A percentile compares a stretch with the other conserved stretches of the same genome.
Conservation (phyloP, 2,888 invertebrate genomes). For the Leistus spinibarbis region DNA sequence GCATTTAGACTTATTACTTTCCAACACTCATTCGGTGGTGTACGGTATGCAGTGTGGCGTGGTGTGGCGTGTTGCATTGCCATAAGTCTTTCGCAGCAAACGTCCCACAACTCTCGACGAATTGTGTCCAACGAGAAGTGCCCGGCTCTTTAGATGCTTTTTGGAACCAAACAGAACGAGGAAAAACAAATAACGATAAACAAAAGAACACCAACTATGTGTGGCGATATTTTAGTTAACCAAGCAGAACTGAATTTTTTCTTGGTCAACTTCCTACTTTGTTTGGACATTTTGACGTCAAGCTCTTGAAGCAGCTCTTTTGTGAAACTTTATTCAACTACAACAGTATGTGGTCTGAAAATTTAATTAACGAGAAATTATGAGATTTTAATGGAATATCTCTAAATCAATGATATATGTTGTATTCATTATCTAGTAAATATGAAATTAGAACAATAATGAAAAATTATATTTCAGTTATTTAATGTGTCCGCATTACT, state of each 20-base stretch:
- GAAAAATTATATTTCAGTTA: too few relatives aligned
- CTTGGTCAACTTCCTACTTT: neutral
- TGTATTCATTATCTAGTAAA: too few relatives aligned
- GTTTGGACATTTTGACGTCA: too few relatives aligned
- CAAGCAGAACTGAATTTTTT: neutral
- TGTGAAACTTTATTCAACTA: too few relatives aligned
- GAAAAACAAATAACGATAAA: slow-evolving; percentile 11
- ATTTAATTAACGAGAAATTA: too few relatives aligned
- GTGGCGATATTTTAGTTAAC: neutral
- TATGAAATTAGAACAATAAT: too few relatives aligned
- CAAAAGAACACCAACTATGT: neutral
- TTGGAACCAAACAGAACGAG: slow-evolving; percentile 7
- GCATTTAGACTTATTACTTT: slow-evolving; percentile 48
- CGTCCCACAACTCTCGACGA: slow-evolving; percentile 8
- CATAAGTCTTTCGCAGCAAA: slow-evolving; percentile 20
- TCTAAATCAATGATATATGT: too few relatives aligned
- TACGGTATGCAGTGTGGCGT: slow-evolving; percentile 8
- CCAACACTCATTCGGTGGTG: slow-evolving; percentile 46
- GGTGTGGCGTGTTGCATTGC: slow-evolving; percentile 13
- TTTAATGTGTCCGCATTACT: too few relatives aligned
- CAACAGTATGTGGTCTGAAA: too few relatives aligned
- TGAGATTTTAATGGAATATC: too few relatives aligned
- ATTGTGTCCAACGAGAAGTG: slow-evolving; percentile 17
- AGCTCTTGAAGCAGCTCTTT: too few relatives aligned
- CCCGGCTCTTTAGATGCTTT: too few relatives aligned